Evolutionary conservation across 2,888 invertebrate species (phyloP).

Genomic region (Folsomia manolachei): DNA sequence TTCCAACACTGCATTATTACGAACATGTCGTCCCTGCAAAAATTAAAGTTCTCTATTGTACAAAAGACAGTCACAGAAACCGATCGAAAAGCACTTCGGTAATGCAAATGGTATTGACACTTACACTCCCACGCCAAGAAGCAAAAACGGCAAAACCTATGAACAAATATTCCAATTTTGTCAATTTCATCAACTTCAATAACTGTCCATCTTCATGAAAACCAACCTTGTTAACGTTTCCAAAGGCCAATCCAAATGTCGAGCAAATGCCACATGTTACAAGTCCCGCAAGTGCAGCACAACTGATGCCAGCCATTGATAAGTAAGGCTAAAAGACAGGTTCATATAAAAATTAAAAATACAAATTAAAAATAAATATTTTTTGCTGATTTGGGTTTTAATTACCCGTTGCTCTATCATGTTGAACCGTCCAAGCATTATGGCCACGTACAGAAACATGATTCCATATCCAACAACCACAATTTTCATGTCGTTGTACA

Average conservation of each 20-base stretch:
- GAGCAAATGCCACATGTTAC: constrained; percentile 71
- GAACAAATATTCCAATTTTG: too few species aligned
- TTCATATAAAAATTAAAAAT: not conserved
- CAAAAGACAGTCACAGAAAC: too few species aligned
- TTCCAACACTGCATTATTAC: constrained; percentile 77
- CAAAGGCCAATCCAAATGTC: constrained; percentile 68
- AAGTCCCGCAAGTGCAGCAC: constrained; percentile 68
- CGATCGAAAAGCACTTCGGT: not conserved
- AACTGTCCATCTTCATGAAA: too few species aligned
- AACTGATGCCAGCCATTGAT: constrained; percentile 66
- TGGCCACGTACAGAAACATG: constrained; percentile 71
- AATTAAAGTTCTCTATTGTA: too few species aligned
- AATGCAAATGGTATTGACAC: not conserved
- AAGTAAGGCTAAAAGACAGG: constrained; percentile 60
- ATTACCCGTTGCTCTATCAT: constrained; percentile 69
- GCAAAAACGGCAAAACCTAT: constrained; percentile 73
- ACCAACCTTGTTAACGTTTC: constrained; percentile 78
- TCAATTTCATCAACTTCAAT: too few species aligned
- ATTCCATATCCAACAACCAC: constrained; percentile 65
- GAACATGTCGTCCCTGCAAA: constrained; percentile 71
- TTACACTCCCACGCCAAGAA: constrained; percentile 70
- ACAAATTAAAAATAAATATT: not conserved
- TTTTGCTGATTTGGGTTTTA: not conserved
- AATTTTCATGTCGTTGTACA: constrained; percentile 72
- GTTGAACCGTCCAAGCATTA: constrained; percentile 70